Percentiles rank a stretch among this genome's conserved stretches.
Evolutionary conservation across 2,797 vertebrate genomes (phyloP).

Genomic region (Eutrigla gurnardus): DNA sequence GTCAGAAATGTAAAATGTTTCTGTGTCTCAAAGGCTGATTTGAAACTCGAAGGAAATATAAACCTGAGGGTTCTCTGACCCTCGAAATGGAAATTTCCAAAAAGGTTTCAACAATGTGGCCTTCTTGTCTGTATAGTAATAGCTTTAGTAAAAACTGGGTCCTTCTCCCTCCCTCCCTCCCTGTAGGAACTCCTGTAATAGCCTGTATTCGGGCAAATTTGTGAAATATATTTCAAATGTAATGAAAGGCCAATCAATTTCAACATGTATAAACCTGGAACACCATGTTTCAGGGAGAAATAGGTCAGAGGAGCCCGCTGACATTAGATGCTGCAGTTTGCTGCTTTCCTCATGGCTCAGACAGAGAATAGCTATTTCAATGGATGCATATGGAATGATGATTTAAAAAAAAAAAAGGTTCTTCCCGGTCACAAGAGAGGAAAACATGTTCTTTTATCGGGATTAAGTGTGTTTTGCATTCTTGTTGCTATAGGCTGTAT

Average conservation of each 20-base stretch:
- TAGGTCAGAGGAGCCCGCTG: constrained; percentile 30
- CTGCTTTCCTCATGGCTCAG: not conserved
- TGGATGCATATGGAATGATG: not conserved
- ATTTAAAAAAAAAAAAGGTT: not conserved
- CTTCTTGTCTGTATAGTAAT: not conserved
- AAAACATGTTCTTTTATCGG: not conserved
- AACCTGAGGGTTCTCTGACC: constrained; percentile 12
- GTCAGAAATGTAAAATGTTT: not conserved
- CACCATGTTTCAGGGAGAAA: constrained; percentile 23
- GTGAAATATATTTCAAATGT: constrained; percentile 1
- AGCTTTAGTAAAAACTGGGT: not conserved
- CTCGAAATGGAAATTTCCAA: constrained; percentile 1
- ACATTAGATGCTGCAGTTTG: constrained; percentile 1
- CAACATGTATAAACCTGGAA: constrained; percentile 21
- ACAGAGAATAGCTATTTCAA: constrained; percentile 15
- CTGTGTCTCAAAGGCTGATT: not conserved
- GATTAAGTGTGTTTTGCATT: not conserved
- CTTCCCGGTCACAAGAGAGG: not conserved
- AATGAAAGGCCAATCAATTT: constrained; percentile 1
- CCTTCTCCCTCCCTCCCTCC: not conserved
- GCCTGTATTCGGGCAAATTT: not conserved
- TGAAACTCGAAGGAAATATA: not conserved
- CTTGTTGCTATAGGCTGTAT: not conserved
- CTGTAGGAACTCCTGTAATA: not conserved
- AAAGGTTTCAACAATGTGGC: constrained; percentile 7